These are phyloP conservation scores for Cochlearius cochlearius DNA, from an alignment of 2,113 vertebrate genomes.

Conservation along the genomic window DNA sequence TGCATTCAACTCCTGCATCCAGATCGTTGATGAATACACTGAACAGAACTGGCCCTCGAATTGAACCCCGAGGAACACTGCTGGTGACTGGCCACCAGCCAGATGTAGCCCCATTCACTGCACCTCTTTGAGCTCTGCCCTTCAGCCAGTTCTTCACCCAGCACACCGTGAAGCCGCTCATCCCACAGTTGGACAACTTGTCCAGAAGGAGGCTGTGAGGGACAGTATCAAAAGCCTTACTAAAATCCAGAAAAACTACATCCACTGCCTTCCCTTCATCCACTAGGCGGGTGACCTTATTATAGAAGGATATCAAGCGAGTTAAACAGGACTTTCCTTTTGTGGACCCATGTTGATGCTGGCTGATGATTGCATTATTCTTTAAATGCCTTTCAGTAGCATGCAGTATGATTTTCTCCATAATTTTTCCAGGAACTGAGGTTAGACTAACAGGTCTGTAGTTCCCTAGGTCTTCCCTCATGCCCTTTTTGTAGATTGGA, in stretches of 20 bases:
- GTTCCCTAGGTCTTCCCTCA: not conserved
- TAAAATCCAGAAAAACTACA: not conserved
- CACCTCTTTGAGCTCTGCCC: not conserved
- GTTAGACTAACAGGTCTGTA: not conserved
- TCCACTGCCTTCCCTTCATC: not conserved
- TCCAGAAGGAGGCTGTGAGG: not conserved
- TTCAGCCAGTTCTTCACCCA: not conserved
- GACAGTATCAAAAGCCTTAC: not conserved
- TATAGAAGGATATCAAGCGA: not conserved
- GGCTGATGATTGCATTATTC: not conserved
- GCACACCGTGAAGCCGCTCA: not conserved
- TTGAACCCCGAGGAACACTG: not conserved
- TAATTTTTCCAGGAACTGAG: not conserved
- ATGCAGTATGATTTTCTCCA: not conserved
- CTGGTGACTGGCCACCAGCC: not conserved
- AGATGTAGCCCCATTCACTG: not conserved
- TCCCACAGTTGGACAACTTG: not conserved
- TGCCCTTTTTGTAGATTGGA: not conserved
- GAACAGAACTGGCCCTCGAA: not conserved
- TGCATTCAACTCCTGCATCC: not conserved
- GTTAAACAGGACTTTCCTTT: not conserved
- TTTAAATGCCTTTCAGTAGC: not conserved
- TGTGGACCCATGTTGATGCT: not conserved
- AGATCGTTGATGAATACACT: not conserved
- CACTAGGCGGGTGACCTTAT: no score